These are phyloP conservation scores for Vidua chalybeata DNA, from an alignment of 2,113 vertebrate species.

Conservation along the genomic window DNA sequence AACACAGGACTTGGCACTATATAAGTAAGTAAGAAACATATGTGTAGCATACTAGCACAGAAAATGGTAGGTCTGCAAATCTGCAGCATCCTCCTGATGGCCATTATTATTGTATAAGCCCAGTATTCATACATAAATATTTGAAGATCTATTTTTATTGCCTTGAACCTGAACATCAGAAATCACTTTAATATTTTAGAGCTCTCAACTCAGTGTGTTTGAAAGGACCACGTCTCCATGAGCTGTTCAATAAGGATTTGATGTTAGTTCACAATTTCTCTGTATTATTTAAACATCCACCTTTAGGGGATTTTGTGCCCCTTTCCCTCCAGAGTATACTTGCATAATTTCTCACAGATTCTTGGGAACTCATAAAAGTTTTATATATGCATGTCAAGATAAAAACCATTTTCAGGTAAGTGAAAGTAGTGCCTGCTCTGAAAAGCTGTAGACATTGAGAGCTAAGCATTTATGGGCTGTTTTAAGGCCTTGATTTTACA, in stretches of 20 bases:
- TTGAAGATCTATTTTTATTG: conserved; percentile 43
- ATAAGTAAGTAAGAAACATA: not conserved
- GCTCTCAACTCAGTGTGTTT: not conserved
- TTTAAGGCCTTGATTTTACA: not conserved
- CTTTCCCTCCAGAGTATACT: not conserved
- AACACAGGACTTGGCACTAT: not conserved
- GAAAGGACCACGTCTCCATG: not conserved
- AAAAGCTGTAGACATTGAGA: not conserved
- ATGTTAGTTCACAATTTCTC: not conserved
- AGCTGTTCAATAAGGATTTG: not conserved
- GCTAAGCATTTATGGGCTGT: not conserved
- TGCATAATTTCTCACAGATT: not conserved
- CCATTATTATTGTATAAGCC: not conserved
- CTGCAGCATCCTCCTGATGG: not conserved
- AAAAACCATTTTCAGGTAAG: not conserved
- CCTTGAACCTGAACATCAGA: conserved; percentile 16
- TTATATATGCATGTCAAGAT: not conserved
- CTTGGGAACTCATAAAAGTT: not conserved
- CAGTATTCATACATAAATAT: conserved; percentile 18
- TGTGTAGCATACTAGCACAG: not conserved
- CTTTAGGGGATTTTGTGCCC: not conserved
- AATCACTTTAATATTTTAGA: conserved; percentile 19
- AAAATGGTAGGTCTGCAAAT: conserved; percentile 1
- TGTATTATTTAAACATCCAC: not conserved
- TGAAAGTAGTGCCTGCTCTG: not conserved